These are phyloP conservation scores for Protobothrops flavoviridis DNA, from an alignment of 2,113 vertebrate genomes.

Conservation along the genomic window DNA sequence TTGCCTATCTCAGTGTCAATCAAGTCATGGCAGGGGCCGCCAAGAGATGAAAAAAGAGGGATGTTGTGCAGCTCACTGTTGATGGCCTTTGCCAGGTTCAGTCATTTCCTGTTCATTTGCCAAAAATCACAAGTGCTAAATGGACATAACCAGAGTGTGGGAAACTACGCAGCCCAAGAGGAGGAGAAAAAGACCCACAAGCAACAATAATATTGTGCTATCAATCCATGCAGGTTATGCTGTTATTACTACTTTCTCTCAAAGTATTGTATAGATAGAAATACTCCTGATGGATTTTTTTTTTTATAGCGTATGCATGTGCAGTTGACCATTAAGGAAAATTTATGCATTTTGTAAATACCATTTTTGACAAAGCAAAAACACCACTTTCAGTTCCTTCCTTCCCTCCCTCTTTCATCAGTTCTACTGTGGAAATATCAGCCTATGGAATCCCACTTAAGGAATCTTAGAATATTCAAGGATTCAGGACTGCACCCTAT, in stretches of 20 bases:
- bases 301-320: not conserved
- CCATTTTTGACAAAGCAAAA: not conserved
- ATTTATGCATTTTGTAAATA: constrained; percentile 3
- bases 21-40: constrained; percentile 46
- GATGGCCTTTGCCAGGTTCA: constrained; percentile 72
- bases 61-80: constrained; percentile 59
- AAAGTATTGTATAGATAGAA: not conserved
- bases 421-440: constrained; percentile 28
- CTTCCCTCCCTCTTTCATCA: not conserved
- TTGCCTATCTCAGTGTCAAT: constrained; percentile 63
- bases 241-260: constrained; percentile 29
- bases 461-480: constrained; percentile 1
- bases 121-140: constrained; percentile 87
- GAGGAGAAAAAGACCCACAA: constrained; percentile 38
- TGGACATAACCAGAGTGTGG: constrained; percentile 75
- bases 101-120: constrained; percentile 88
- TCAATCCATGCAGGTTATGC: constrained; percentile 31
- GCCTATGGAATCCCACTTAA: not conserved
- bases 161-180: constrained; percentile 72
- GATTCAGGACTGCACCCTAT: constrained; percentile 4
- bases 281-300: not conserved
- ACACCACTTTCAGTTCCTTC: not conserved
- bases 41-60: constrained; percentile 62
- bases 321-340: rapidly evolving
- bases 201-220: constrained; percentile 48